Base-by-base conservation (phyloP, 92 coral and sea anemone species). In the Zoanthus sansibaricus region DNA sequence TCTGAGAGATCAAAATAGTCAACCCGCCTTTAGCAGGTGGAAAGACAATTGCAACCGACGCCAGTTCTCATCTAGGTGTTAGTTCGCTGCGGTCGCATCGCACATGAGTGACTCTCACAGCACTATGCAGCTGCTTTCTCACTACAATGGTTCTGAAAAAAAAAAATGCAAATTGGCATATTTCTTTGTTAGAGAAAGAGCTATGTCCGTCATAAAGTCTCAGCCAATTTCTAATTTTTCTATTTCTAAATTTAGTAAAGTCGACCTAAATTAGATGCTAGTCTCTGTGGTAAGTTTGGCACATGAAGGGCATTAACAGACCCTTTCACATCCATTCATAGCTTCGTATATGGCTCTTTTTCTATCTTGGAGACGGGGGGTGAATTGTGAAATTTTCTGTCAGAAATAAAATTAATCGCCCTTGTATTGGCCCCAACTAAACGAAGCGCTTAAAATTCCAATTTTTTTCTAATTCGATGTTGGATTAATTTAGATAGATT, bases 11-110 rank as follows among this genome's bases (percentile, higher is more conserved):
- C 93, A 89, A 88, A 87, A 87, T 80, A 62, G 83, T 83, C 86
- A 79, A 75, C 90, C 82, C 96, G 93, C 94, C 96, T 75, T 86
- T 77, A 69, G 87, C 98, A 95, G 98, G 98, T 95, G 98, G 91
- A 68, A 37, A 31, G 52, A 94, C 95, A 94, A 94, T 92, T 82
- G 89, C 70, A 45, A 46, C 52, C 88, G 91, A 91, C 80, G 80
- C 86, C 18, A 85, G 86, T 82, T 85, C 88, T 87, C 89, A 86
- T 91, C 79, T 90, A 69, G 94, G 82, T 59, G 68, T 71, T 76
- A 80, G 45, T 84, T 84, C 75, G 64, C 88, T 55, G 86, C 84
- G 88, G 94, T 89, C 80, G 92, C 92, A 79, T 89, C 77, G 88
- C 89, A 92, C 94, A 71, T 82, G 90, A 93, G 87, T 95, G 95